phyloP scores from a whole-genome alignment of 2,888 invertebrate genomes.

The Aquatica leii region DNA sequence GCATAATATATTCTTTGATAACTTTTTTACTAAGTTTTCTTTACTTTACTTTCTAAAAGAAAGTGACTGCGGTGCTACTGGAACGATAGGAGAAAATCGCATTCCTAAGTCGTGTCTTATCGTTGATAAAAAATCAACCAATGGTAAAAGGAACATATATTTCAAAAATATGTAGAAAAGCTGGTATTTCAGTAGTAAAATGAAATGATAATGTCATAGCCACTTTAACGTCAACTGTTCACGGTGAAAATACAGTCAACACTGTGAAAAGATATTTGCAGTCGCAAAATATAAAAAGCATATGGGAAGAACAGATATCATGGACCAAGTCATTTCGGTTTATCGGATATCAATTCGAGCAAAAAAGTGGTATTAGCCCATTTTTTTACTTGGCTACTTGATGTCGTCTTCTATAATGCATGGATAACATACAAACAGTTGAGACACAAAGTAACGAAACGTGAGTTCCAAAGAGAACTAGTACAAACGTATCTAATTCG shows the following conservation, averaged over 20 bases:
- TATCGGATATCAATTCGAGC: too few relatives aligned
- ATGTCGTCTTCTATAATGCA: background rate
- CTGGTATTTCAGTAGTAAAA: constrained; percentile 1
- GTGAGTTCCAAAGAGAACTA: background rate
- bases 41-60: background rate
- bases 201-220: constrained; percentile 3
- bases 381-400: background rate
- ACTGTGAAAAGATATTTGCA: background rate
- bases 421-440: too few relatives aligned
- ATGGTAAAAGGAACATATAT: background rate
- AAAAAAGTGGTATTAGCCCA: background rate
- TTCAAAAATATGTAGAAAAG: background rate
- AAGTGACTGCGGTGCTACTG: background rate
- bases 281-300: background rate
- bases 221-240: constrained; percentile 2
- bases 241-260: background rate
- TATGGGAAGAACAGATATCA: too few relatives aligned
- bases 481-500: background rate
- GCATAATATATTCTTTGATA: too few relatives aligned
- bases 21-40: too few relatives aligned
- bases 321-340: background rate
- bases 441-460: background rate
- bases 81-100: background rate
- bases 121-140: background rate
- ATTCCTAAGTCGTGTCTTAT: background rate